A percentile compares a stretch with the other conserved stretches of the same genome.
phyloP scores from a whole-genome alignment of 2,113 vertebrate genomes.

The Oplegnathus fasciatus region DNA sequence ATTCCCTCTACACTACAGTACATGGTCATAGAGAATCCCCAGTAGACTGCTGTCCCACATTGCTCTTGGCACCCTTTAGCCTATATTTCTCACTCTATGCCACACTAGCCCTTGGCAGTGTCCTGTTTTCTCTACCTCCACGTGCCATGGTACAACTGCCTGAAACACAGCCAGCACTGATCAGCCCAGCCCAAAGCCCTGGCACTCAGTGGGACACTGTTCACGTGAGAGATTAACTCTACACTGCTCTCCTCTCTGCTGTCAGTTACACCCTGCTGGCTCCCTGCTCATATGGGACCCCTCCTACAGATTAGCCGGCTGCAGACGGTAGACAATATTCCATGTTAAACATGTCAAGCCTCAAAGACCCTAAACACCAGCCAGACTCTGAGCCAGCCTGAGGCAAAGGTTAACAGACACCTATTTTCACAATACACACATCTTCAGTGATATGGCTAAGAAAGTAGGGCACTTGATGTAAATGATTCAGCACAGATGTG shows the following conservation, averaged over 20 bases:
- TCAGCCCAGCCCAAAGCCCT: slow-evolving; percentile 48
- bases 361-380: slow-evolving; percentile 38
- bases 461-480: slow-evolving; percentile 31
- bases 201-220: slow-evolving; percentile 38
- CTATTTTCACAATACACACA: slow-evolving; percentile 24
- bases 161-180: slow-evolving; percentile 50
- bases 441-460: neutral
- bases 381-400: slow-evolving; percentile 1
- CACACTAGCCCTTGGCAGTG: slow-evolving; percentile 61
- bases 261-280: slow-evolving; percentile 54
- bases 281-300: slow-evolving; percentile 28
- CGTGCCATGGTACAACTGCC: slow-evolving; percentile 46
- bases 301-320: slow-evolving; percentile 49
- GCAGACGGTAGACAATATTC: slow-evolving; percentile 31
- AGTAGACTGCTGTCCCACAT: slow-evolving; percentile 63
- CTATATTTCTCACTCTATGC: slow-evolving; percentile 57
- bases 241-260: slow-evolving; percentile 47
- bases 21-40: slow-evolving; percentile 61
- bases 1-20: slow-evolving; percentile 38
- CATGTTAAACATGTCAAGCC: slow-evolving; percentile 34
- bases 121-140: slow-evolving; percentile 67
- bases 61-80: slow-evolving; percentile 59
- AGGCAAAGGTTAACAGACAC: slow-evolving; percentile 23
- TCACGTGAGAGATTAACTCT: slow-evolving; percentile 74
- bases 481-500: slow-evolving; percentile 36